A percentile compares a stretch with the other conserved stretches of the same genome.
These are phyloP conservation scores for Thermophis baileyi DNA, from an alignment of 2,113 vertebrate species.

Conservation along the genomic window DNA sequence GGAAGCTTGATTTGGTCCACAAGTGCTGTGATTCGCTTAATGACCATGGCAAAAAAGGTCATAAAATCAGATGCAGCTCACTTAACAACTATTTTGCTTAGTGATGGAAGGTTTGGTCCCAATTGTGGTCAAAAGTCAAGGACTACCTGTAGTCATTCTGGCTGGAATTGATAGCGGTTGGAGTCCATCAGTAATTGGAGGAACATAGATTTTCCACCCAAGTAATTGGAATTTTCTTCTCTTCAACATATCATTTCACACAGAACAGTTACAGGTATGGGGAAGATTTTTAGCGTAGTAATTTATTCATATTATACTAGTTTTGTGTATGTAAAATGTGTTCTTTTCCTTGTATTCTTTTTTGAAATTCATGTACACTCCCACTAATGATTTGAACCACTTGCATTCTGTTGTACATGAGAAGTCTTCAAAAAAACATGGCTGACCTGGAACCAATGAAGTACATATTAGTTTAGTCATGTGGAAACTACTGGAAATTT, in stretches of 20 bases:
- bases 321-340: not conserved
- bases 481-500: not conserved
- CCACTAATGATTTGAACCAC: not conserved
- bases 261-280: not conserved
- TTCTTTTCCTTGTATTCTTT: not conserved
- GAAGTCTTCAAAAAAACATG: not conserved
- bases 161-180: not conserved
- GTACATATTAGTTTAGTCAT: not conserved
- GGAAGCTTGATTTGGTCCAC: too few relatives aligned
- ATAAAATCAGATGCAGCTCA: not conserved
- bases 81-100: not conserved
- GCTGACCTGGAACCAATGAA: not conserved
- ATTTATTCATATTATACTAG: not conserved
- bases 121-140: not conserved
- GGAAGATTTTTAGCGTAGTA: not conserved
- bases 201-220: not conserved
- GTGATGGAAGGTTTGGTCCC: not conserved
- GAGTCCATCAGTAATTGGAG: not conserved
- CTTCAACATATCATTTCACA: not conserved
- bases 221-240: not conserved
- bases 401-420: not conserved
- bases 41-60: not conserved
- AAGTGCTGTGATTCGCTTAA: too few relatives aligned
- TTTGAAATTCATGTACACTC: not conserved
- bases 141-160: not conserved